Evolutionary conservation across 2,797 vertebrate genomes (phyloP), one percentile per base, ranked within the genome.

Genomic region (Pipistrellus pipistrellus): DNA sequence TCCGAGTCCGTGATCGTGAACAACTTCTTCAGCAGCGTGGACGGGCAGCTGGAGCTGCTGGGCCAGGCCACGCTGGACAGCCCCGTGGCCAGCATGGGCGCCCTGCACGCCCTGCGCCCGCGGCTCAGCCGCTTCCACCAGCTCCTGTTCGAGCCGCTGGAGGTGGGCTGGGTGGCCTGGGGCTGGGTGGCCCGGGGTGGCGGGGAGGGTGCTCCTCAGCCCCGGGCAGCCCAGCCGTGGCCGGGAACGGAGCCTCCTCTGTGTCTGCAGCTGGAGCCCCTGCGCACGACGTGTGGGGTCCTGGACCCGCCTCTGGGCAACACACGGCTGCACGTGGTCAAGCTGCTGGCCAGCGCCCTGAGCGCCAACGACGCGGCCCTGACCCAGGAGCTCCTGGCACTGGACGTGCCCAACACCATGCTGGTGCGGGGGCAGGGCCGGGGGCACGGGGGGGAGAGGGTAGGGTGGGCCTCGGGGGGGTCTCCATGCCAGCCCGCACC

Each of bases 221-320:
- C 32, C 8, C 2, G 32, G 66, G 35, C 18, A 0, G 35, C 0
- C 7, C 18, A 0, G 35, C 0, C 7, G 32, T 6, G 86, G 55
- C 32, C 12, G 2, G 62, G 18, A 48, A 7, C 51, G 20, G 6
- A 84, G 44, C 17, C 13, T 2, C 4, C 14, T 18, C 18, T 78
- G 27, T 53, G 30, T 3, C 44, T 51, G 9, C 73, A 98, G 98
- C 97, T 98, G 77, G 96, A 96, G 73, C 92, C 97, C 0, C 93
- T 98, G 53, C 95, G 73, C 82, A 98, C 97, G 12, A 98, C 98
- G 0, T 98, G 98, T 97, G 98, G 98, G 7, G 88, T 84, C 35
- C 94, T 98, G 91, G 96, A 97, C 90, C 98, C 98, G 0, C 98
- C 98, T 0, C 95, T 98, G 87, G 98, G 98, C 41, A 98, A 97